Conservation (phyloP, 2,888 invertebrate genomes). For the Heteromyza rotundicornis region DNA sequence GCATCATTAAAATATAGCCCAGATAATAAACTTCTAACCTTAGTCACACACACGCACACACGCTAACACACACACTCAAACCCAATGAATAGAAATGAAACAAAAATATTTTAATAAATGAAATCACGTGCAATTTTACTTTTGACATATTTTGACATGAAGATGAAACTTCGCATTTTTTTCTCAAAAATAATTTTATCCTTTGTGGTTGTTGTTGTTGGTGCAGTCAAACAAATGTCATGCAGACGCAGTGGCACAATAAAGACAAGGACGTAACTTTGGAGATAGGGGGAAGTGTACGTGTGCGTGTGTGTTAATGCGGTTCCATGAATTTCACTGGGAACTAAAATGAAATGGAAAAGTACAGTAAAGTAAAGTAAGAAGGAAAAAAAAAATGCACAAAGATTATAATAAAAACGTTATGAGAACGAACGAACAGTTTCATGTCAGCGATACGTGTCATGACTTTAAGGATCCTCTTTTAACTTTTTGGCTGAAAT, state of each 20-base stretch:
- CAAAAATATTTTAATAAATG: slow-evolving; percentile 17
- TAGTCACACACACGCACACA: not conserved
- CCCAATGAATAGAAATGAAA: not conserved
- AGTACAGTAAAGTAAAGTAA: no score
- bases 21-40: no score
- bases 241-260: not conserved
- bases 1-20: no score
- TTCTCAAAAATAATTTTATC: no score
- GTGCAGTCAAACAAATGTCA: slow-evolving; percentile 9
- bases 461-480: not conserved
- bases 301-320: not conserved
- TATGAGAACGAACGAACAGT: not conserved
- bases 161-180: slow-evolving; percentile 13
- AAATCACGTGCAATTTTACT: slow-evolving; percentile 23
- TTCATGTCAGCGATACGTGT: slow-evolving; percentile 9
- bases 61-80: not conserved
- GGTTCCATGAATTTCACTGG: not conserved
- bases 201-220: not conserved
- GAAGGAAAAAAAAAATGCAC: no score
- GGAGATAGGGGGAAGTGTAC: no score
- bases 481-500: not conserved
- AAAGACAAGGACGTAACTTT: not conserved
- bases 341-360: no score
- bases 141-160: slow-evolving; percentile 17
- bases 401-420: not conserved